Evolutionary conservation across 2,113 vertebrate genomes (phyloP), one percentile per base, ranked within the genome.

Genomic region (Poecile atricapillus): DNA sequence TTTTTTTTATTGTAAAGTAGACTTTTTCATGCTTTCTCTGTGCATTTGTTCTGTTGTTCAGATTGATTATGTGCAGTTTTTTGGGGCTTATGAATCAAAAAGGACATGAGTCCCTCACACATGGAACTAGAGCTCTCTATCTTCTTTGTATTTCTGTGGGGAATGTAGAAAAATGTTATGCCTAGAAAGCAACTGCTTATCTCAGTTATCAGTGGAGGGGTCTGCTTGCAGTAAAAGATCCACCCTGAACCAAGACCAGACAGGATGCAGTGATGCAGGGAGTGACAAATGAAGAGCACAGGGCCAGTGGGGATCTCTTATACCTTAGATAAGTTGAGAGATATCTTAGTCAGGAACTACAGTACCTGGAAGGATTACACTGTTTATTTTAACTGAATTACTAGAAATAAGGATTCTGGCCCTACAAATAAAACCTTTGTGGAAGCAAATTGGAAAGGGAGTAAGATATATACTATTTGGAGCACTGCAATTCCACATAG

Each of bases 321-420:
- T 83, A 60, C 15, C 76, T 83, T 75, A 35, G 24, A 13, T 31
- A 90, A 87, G 30, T 52, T 2, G 1, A 20, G 56, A 71, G 37
- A 1, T 43, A 25, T 17, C 80, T 81, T 70, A 46, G 23, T 90
- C 1, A 8, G 68, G 68, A 92, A 17, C 68, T 74, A 33, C 30
- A 37, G 69, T 25, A 37, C 30, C 68, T 91, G 52, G 71, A 89
- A 92, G 58, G 49, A 75, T 84, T 68, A 80, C 64, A 70, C 76
- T 11, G 3, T 87, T 92, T 93, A 64, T 95, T 94, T 92, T 91
- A 87, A 87, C 69, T 84, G 83, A 68, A 69, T 83, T 84, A 35
- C 19, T 78, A 75, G 80, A 81, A 96, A 53, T 83, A 71, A 84
- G 56, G 73, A 47, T 75, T 82, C 55, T 75, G 37, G 55, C 56